These are phyloP conservation scores for Philopedon plagiatum DNA, from an alignment of 2,888 invertebrate species.

Conservation along the genomic window DNA sequence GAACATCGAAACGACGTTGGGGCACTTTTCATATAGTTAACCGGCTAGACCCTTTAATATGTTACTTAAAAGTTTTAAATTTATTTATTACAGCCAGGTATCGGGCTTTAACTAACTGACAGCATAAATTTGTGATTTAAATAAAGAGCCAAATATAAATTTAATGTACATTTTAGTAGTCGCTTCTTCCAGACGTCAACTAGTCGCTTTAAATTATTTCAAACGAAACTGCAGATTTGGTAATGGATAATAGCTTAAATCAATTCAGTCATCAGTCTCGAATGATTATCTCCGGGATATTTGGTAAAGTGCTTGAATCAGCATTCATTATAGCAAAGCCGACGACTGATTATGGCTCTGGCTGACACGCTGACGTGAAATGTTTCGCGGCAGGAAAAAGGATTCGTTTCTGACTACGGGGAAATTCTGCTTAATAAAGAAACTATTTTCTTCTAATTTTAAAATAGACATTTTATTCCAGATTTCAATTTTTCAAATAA, in stretches of 20 bases:
- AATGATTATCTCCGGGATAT: slow-evolving; percentile 63
- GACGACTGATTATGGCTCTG: slow-evolving; percentile 50
- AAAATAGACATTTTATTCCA: no score
- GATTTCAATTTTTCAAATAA: no score
- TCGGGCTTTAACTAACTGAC: neutral
- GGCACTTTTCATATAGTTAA: no score
- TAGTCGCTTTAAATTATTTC: slow-evolving; percentile 51
- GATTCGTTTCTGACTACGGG: slow-evolving; percentile 26
- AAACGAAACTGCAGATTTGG: slow-evolving; percentile 53
- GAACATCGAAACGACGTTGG: no score
- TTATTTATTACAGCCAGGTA: no score
- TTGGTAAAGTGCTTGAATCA: slow-evolving; percentile 61
- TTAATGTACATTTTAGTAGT: slow-evolving; percentile 17
- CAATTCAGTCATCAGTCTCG: slow-evolving; percentile 65
- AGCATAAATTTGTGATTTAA: slow-evolving; percentile 17
- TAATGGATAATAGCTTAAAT: slow-evolving; percentile 63
- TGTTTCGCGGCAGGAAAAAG: slow-evolving; percentile 46
- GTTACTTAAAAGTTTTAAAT: no score
- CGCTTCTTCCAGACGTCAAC: slow-evolving; percentile 28
- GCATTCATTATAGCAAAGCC: slow-evolving; percentile 61
- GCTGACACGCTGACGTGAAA: slow-evolving; percentile 47
- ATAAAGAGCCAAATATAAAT: slow-evolving; percentile 8
- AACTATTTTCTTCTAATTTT: no score
- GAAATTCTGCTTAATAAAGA: slow-evolving; percentile 31
- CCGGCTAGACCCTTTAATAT: no score